Evolutionary conservation across 2,888 invertebrate species (phyloP).

Genomic region (Agelastica alni): DNA sequence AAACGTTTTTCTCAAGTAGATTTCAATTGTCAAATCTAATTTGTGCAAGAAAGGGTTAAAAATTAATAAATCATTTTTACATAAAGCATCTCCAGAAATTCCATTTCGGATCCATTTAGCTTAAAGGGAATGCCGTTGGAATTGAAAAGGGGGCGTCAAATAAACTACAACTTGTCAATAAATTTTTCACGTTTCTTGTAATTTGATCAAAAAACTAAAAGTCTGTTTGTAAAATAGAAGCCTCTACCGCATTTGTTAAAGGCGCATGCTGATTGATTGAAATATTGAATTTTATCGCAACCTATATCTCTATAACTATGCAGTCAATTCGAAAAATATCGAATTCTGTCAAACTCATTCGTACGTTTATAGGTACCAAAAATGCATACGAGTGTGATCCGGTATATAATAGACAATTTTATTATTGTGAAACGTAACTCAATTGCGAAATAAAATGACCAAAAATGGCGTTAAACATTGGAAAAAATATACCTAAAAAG

Average conservation of each 20-base stretch:
- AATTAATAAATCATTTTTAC: too few species aligned
- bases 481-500: not conserved
- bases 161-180: not conserved
- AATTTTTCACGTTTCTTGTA: not conserved
- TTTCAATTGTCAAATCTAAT: not conserved
- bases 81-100: too few species aligned
- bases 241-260: not conserved
- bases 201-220: conserved; percentile 11
- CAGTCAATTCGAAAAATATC: not conserved
- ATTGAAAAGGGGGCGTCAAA: not conserved
- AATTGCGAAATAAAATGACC: too few species aligned
- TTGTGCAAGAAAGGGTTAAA: too few species aligned
- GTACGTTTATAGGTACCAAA: not conserved
- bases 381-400: not conserved
- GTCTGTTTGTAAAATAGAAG: conserved; percentile 6
- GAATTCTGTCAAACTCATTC: not conserved
- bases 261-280: conserved; percentile 5
- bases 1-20: too few species aligned
- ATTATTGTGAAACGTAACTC: not conserved
- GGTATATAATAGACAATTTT: too few species aligned
- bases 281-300: conserved; percentile 8
- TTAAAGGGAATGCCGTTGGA: not conserved
- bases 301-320: not conserved
- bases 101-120: too few species aligned
- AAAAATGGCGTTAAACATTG: not conserved